Evolutionary conservation across 2,888 invertebrate species (phyloP), one percentile per base, ranked within the genome.

Genomic region (Melanargia galathea): DNA sequence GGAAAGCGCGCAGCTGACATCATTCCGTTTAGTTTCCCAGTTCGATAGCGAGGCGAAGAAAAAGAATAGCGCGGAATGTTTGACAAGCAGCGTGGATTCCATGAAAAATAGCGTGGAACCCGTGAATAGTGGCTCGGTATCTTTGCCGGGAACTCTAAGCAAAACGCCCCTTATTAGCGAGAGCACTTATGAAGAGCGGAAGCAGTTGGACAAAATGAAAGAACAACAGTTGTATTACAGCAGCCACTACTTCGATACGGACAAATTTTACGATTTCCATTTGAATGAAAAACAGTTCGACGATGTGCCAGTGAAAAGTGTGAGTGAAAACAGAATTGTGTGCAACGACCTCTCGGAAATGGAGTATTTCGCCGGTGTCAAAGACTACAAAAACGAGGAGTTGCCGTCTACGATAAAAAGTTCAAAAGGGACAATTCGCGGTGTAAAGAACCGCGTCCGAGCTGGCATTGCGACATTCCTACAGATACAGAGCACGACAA

Each of bases 401-500:
- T 92, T 93, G 65, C 93, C 95, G 45, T 94, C 96, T 60, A 96
- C 97, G 61, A 98, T 98, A 78, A 93, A 96, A 71, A 98, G 98
- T 90, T 95, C 96, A 60, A 97, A 96, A 81, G 98, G 98, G 54
- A 98, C 98, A 11, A 96, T 98, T 72, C 94, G 98, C 52, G 98
- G 98, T 66, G 97, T 98, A 69, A 97, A 97, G 90, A 98, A 98
- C 91, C 94, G 98, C 73, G 98, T 98, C 63, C 92, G 98, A 71
- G 97, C 97, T 69, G 98, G 98, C 68, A 98, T 98, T 76, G 97
- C 97, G 54, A 98, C 98, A n/a, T 98, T 98, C 87, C 93, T 97
- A 66, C 96, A 97, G 81, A 95, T 96, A 77, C 96, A 95, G 80
- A 93, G 93, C 74, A 93, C 95, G 58, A 93, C 94, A 68, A 97